A percentile compares a stretch with the other conserved stretches of the same genome.
Evolutionary conservation across 2,113 vertebrate species (phyloP).

Genomic region (Gnathonemus longibarbis): DNA sequence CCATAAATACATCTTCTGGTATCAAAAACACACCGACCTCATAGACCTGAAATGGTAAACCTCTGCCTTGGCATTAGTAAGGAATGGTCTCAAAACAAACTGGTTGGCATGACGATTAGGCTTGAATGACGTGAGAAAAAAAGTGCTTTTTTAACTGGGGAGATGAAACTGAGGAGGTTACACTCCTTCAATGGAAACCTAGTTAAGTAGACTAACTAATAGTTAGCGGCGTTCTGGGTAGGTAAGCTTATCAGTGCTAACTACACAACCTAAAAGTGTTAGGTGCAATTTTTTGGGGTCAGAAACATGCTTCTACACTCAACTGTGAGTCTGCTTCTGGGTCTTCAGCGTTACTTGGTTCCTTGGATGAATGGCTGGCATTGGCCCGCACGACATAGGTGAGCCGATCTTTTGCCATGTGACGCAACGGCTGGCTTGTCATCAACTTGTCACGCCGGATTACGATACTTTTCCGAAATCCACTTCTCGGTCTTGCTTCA

Average conservation of each 20-base stretch:
- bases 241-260: not conserved
- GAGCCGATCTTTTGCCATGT: not conserved
- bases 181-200: not conserved
- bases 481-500: not conserved
- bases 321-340: not conserved
- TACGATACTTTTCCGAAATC: not conserved
- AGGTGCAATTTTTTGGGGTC: not conserved
- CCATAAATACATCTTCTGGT: constrained; percentile 24
- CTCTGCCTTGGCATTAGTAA: constrained; percentile 61
- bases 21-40: constrained; percentile 30
- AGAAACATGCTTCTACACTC: not conserved
- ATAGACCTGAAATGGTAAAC: constrained; percentile 45
- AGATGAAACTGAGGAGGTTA: not conserved
- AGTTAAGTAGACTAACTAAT: not conserved
- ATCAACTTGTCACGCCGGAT: not conserved
- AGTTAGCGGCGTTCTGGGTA: not conserved
- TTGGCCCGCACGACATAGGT: not conserved
- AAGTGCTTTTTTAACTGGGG: not conserved
- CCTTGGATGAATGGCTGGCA: not conserved
- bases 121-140: not conserved
- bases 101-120: not conserved
- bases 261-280: not conserved
- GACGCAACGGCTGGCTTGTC: not conserved
- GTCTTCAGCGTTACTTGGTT: not conserved
- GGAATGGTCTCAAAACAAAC: constrained; percentile 53